Evolutionary conservation across 2,888 invertebrate genomes (phyloP).

Genomic region (Drosophila helvetica): DNA sequence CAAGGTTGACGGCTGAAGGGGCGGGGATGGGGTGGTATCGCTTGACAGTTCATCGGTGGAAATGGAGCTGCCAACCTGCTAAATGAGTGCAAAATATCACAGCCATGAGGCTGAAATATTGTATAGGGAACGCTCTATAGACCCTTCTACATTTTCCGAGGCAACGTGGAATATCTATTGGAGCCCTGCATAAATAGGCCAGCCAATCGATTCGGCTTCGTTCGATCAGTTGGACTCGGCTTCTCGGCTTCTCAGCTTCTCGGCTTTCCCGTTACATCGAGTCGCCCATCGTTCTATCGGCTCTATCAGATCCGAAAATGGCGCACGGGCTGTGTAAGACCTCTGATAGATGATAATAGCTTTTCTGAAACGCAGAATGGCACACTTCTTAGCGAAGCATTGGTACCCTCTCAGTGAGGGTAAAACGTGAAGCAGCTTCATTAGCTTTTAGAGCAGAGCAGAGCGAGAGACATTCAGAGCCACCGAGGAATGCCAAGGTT

Average conservation of each 20-base stretch:
- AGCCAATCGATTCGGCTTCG: too few relatives aligned
- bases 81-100: conserved; percentile 21
- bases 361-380: too few relatives aligned
- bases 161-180: too few relatives aligned
- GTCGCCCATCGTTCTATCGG: too few relatives aligned
- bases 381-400: not conserved
- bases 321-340: too few relatives aligned
- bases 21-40: conserved; percentile 9
- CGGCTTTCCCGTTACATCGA: too few relatives aligned
- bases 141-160: too few relatives aligned
- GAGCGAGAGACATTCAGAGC: not conserved
- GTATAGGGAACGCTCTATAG: not conserved
- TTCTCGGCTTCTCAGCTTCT: too few relatives aligned
- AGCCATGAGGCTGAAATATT: not conserved
- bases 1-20: conserved; percentile 50
- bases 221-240: too few relatives aligned
- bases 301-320: too few relatives aligned
- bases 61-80: conserved; percentile 33
- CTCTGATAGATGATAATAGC: too few relatives aligned
- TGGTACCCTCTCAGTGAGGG: not conserved
- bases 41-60: conserved; percentile 28
- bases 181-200: too few relatives aligned
- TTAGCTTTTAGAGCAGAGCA: conserved; percentile 32
- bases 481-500: conserved; percentile 36
- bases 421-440: conserved; percentile 28